Conservation (phyloP, 2,888 invertebrate species). For the Thalpophila matura region DNA sequence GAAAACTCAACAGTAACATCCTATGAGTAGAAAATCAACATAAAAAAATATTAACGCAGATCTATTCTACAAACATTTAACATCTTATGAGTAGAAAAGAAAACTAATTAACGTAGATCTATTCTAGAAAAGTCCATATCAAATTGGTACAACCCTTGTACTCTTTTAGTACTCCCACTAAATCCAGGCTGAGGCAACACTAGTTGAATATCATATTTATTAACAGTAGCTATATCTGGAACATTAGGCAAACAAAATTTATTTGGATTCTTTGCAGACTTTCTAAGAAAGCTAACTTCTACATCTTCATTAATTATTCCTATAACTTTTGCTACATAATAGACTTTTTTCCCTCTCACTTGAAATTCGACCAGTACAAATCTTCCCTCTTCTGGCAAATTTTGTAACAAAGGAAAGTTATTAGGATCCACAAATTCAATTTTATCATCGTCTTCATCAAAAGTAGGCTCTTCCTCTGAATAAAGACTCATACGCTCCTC, state of each 20-base stretch:
- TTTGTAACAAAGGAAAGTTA: slow-evolving; percentile 23
- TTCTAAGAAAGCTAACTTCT: slow-evolving; percentile 52
- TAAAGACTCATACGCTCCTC: slow-evolving; percentile 56
- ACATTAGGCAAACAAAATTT: slow-evolving; percentile 53
- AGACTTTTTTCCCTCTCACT: slow-evolving; percentile 40
- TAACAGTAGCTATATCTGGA: slow-evolving; percentile 57
- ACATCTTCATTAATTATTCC: slow-evolving; percentile 34
- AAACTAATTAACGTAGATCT: slow-evolving; percentile 46
- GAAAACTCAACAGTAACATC: too few species aligned
- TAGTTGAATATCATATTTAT: slow-evolving; percentile 46
- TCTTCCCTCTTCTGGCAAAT: slow-evolving; percentile 40
- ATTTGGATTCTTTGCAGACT: slow-evolving; percentile 32
- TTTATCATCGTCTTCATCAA: slow-evolving; percentile 44
- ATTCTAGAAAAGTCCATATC: slow-evolving; percentile 52
- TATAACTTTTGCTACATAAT: slow-evolving; percentile 47
- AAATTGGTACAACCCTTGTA: slow-evolving; percentile 51
- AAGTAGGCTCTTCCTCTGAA: slow-evolving; percentile 49
- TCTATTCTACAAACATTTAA: too few species aligned
- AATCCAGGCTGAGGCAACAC: slow-evolving; percentile 44
- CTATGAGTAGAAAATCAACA: too few species aligned
- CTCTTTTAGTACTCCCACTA: slow-evolving; percentile 54
- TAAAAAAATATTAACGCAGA: too few species aligned
- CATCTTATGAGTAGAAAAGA: too few species aligned
- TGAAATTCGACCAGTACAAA: slow-evolving; percentile 47
- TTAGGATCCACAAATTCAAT: slow-evolving; percentile 21